Evolutionary conservation across 2,113 vertebrate genomes (phyloP).

Genomic region (Chaetodon auriga): DNA sequence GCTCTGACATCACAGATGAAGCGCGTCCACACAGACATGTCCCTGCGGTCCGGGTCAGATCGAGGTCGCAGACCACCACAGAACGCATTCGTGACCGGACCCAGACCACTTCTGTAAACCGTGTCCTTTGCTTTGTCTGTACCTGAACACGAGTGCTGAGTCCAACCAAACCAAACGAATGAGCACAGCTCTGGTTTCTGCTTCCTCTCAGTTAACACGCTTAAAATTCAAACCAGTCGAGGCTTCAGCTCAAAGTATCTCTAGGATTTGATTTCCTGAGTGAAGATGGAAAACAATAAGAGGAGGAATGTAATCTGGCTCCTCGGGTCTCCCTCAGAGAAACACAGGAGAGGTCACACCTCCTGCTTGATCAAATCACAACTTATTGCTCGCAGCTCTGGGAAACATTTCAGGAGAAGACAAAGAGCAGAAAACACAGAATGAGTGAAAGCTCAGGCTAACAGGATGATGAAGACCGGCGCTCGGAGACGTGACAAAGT

Average conservation of each 20-base stretch:
- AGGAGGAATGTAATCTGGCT: background rate
- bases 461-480: background rate
- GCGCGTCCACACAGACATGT: too few relatives aligned
- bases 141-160: too few relatives aligned
- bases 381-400: background rate
- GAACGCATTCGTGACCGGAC: too few relatives aligned
- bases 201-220: background rate
- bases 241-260: background rate
- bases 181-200: background rate
- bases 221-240: background rate
- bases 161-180: too few relatives aligned
- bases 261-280: background rate
- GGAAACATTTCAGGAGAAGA: background rate
- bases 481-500: too few relatives aligned
- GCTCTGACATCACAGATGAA: too few relatives aligned
- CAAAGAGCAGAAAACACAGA: background rate
- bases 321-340: background rate
- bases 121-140: too few relatives aligned
- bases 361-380: slow-evolving; percentile 13
- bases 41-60: background rate
- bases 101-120: too few relatives aligned
- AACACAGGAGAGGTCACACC: background rate
- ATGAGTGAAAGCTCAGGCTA: background rate
- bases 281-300: slow-evolving; percentile 13
- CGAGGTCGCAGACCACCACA: too few relatives aligned